These are phyloP conservation scores for Drosophila melanosoma DNA, from an alignment of 2,888 invertebrate species.

Conservation along the genomic window DNA sequence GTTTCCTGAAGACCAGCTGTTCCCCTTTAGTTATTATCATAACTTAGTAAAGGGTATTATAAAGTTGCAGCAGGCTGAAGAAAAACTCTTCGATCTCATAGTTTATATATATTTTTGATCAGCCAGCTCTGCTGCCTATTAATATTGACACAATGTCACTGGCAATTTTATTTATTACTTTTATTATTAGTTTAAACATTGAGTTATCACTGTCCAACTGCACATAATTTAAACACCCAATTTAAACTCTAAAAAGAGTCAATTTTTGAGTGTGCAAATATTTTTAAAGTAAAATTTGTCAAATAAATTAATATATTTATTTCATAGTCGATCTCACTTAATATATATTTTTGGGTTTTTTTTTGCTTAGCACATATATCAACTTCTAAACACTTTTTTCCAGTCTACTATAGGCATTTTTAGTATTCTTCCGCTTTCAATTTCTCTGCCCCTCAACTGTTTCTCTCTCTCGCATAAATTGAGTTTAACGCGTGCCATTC, in stretches of 20 bases:
- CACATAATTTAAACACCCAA: neutral
- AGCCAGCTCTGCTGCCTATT: neutral
- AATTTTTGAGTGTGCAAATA: neutral
- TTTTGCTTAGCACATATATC: neutral
- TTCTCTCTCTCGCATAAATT: constrained; percentile 49
- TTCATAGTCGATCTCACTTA: neutral
- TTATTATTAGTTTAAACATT: too few species aligned
- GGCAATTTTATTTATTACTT: neutral
- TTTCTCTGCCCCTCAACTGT: neutral
- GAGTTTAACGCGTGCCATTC: constrained; percentile 64
- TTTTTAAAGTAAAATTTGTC: neutral
- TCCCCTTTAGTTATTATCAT: neutral
- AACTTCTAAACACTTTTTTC: neutral
- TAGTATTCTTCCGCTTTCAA: neutral
- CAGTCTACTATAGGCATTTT: constrained; percentile 29
- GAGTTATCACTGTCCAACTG: neutral
- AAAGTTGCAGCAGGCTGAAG: neutral
- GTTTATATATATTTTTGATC: neutral
- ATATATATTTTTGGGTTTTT: neutral
- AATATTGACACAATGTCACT: neutral
- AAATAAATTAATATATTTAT: neutral
- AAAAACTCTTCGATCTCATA: neutral
- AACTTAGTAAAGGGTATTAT: neutral
- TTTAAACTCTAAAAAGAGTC: neutral
- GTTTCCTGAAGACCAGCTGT: neutral